phyloP scores from a whole-genome alignment of 2,113 vertebrate species.

The Lates calcarifer region DNA sequence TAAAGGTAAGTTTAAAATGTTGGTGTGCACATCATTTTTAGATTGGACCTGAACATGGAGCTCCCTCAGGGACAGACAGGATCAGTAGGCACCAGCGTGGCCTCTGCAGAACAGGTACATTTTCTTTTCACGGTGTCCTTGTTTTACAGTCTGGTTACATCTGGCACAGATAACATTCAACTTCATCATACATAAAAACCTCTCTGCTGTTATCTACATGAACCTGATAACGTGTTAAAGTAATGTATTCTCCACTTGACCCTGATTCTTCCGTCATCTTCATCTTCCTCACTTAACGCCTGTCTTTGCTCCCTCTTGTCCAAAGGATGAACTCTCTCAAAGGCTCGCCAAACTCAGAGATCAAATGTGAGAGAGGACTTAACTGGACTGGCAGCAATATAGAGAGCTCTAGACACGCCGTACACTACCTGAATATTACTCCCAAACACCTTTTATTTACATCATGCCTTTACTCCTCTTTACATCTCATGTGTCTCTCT shows the following conservation, averaged over 20 bases:
- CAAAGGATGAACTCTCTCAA: conserved; percentile 94
- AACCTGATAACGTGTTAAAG: background rate
- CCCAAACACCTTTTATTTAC: conserved; percentile 30
- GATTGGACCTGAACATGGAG: conserved; percentile 97
- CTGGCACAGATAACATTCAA: background rate
- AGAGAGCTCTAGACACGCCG: background rate
- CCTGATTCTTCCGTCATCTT: background rate
- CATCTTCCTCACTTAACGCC: conserved; percentile 8
- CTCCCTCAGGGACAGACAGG: conserved; percentile 96
- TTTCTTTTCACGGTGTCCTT: background rate
- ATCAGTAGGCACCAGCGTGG: conserved; percentile 91
- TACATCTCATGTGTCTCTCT: conserved; percentile 27
- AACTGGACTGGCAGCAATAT: background rate
- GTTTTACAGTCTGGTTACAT: background rate
- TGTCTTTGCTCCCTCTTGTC: conserved; percentile 27
- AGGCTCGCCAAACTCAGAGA: conserved; percentile 94
- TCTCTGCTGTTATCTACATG: background rate
- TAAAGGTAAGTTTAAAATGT: conserved; percentile 5
- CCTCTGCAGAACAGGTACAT: conserved; percentile 92
- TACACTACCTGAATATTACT: conserved; percentile 67
- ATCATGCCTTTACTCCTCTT: conserved; percentile 31
- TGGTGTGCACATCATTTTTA: conserved; percentile 64
- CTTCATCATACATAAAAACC: background rate
- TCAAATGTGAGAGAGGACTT: conserved; percentile 84
- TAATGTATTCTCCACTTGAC: background rate